These are phyloP conservation scores for Picathartes gymnocephalus DNA, from an alignment of 2,113 vertebrate species.

Conservation along the genomic window DNA sequence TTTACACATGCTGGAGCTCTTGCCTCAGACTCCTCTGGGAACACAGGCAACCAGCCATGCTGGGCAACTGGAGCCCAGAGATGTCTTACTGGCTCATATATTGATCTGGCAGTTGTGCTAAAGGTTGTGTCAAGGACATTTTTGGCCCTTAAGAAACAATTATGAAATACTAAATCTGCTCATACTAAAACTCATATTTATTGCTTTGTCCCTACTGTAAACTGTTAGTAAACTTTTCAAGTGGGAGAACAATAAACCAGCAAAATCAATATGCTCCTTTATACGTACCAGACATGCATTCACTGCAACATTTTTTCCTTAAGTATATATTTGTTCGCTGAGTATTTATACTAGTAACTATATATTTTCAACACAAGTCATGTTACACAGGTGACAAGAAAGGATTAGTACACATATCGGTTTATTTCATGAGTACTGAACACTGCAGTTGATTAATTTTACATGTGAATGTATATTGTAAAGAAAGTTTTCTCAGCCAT, in stretches of 20 bases:
- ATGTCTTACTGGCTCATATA: not conserved
- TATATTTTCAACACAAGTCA: not conserved
- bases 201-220: not conserved
- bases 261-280: not conserved
- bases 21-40: not conserved
- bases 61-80: fast-evolving
- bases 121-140: not conserved
- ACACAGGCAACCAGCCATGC: not conserved
- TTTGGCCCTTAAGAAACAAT: not conserved
- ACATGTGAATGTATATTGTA: not conserved
- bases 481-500: not conserved
- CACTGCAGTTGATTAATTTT: not conserved
- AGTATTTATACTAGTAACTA: not conserved
- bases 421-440: not conserved
- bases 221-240: not conserved
- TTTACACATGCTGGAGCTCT: not conserved
- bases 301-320: not conserved
- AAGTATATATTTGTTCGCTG: not conserved
- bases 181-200: not conserved
- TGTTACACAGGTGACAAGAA: not conserved
- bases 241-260: not conserved
- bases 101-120: not conserved
- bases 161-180: not conserved
- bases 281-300: not conserved
- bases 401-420: not conserved